Percentiles rank a stretch among this genome's conserved stretches.
These are phyloP conservation scores for Hydropsyche tenuis DNA, from an alignment of 1,140 invertebrate species.

Conservation along the genomic window DNA sequence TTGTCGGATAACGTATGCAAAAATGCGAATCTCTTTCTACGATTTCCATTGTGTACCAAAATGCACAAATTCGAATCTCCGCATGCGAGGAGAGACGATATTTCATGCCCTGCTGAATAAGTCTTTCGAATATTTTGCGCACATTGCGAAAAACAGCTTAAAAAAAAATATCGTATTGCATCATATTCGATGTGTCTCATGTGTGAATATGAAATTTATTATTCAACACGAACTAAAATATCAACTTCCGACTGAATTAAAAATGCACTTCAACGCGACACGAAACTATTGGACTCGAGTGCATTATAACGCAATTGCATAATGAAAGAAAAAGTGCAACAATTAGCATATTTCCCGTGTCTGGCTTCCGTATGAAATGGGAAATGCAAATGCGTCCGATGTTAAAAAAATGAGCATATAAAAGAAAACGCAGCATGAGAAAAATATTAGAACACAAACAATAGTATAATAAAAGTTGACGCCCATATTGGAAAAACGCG, in stretches of 20 bases:
- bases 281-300: no score
- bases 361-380: constrained; percentile 6
- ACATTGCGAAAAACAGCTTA: no score
- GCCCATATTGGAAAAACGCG: constrained; percentile 1
- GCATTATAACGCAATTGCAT: no score
- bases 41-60: constrained; percentile 15
- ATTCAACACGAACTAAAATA: no score
- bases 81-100: not conserved
- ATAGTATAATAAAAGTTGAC: not conserved
- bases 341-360: constrained; percentile 8
- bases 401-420: not conserved
- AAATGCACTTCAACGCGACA: no score
- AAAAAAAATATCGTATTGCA: no score
- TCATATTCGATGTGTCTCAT: no score
- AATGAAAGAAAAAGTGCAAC: not conserved
- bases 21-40: constrained; percentile 16
- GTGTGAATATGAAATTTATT: no score
- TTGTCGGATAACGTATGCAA: constrained; percentile 18
- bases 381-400: constrained; percentile 10
- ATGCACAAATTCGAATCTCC: constrained; percentile 12
- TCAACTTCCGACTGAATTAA: no score
- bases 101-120: not conserved
- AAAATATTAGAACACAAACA: not conserved
- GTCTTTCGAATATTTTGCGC: not conserved
- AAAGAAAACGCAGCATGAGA: not conserved